Evolutionary conservation across 2,113 vertebrate species (phyloP), one percentile per base, ranked within the genome.

Genomic region (Gambusia affinis): DNA sequence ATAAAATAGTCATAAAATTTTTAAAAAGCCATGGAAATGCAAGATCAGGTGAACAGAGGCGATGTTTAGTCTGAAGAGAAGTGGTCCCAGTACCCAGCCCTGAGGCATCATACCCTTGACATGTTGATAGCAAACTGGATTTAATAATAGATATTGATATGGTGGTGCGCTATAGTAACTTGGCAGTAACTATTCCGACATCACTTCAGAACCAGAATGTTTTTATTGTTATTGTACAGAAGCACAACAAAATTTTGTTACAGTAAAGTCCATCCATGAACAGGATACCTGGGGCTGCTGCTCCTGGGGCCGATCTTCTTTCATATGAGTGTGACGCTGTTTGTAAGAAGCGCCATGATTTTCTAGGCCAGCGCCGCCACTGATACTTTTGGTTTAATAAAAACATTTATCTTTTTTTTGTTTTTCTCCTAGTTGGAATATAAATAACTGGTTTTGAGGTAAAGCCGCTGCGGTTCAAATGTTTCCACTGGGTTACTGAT

Each of bases 311-410:
- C 76, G 70, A 81, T 54, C 72, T 66, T 81, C 72, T 72, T 87
- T 81, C 72, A 83, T 75, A 73, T 85, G 86, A 91, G 89, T 87
- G 88, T 90, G 82, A 85, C 31, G 80, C 35, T 76, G 37, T 81
- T 65, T 88, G 29, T 64, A 75, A 17, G 71, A 75, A 0, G 78
- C 73, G 85, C 64, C 71, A 37, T 81, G 15, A n/a, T 54, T 54
- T 85, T 80, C 77, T 66, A 71, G 75, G 78, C 70, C 39, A 31
- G 68, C 47, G 29, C 72, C 0, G 73, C 64, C 39, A 15, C 11
- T 82, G 75, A 81, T 65, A 44, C 22, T 75, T 66, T 83, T 73
- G 70, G 37, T 88, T 89, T 91, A 84, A 73, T 79, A 65, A 68
- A 78, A 65, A 60, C 7, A 17, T 64, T 76, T 87, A 54, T 2